Evolutionary conservation across 2,888 invertebrate species (phyloP), one percentile per base, ranked within the genome.

Genomic region (Hololepta plana): DNA sequence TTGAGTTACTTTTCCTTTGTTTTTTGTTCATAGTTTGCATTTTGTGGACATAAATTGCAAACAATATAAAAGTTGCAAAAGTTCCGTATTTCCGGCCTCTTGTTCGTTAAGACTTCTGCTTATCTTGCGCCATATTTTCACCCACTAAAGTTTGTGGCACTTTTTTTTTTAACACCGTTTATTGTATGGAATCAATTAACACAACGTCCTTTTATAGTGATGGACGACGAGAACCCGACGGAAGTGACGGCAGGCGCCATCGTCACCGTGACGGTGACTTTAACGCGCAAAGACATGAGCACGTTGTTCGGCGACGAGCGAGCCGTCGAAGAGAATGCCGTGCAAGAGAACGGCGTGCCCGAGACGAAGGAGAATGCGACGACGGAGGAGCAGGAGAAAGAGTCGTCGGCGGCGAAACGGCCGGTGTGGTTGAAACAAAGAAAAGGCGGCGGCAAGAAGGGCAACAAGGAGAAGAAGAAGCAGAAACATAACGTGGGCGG

Each of bases 231-330:
- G 50, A 93, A 95, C 49, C 82, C 91, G 2, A 82, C 81, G 19
- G 85, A 85, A 29, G 91, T 96, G 31, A 98, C 98, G 1, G 93
- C 95, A 7, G 91, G 93, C 21, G 91, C 96, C 11, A 87, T 96
- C 38, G 93, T 98, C 0, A 99, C 98, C 0, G 90, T 98, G 0
- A 93, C 93, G 0, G 93, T 96, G 3, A 75, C 70, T 16, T 57
- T 98, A 28, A 64, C 67, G 8, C 67, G 98, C 24, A 72, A 72
- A 42, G 72, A 82, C 43, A 79, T 96, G 79, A 76, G 71, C 36
- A 72, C 72, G 19, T 53, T 87, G 4, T 82, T 85, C 44, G 84
- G 82, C 3, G 79, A 82, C 38, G 73, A 80, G 3, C 67, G 69
- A 15, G 65, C 72, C 11, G 56, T 50, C 15, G 38, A 35, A 36